Evolutionary conservation across 2,797 vertebrate genomes (phyloP), one percentile per base, ranked within the genome.

Genomic region (Bradypodion ventrale): DNA sequence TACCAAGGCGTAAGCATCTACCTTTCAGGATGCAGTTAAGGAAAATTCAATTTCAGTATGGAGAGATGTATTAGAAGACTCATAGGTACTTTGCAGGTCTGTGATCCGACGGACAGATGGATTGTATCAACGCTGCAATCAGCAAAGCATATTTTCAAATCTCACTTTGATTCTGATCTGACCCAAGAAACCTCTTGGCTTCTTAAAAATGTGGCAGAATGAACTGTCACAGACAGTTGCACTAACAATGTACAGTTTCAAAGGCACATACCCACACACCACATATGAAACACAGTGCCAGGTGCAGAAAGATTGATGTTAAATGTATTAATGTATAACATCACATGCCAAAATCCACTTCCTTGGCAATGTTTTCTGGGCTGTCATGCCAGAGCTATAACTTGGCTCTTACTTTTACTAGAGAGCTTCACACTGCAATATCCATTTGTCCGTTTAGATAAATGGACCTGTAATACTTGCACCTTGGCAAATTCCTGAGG

Each of bases 261-360:
- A 78, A 88, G 60, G 56, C 35, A 23, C 35, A 15, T 7, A n/a
- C 10, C 56, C 7, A 46, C 15, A 72, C 19, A 73, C 27, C n/a
- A n/a, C n/a, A n/a, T n/a, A n/a, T n/a, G n/a, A 80, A 49, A 65
- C 16, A 42, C 44, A 81, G 76, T 46, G 46, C 40, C 27, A 44
- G 42, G 69, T 82, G 84, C 66, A 70, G 15, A 46, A 89, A 82
- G 70, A 3, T 87, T 80, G 84, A 78, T 89, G 29, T 80, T 72
- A 70, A 80, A 10, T 16, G 62, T 42, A 66, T 78, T 89, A 89
- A 86, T 21, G 63, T 65, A 1, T 23, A 21, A 2, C 35, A 82
- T 82, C 0, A 27, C 60, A 62, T 79, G 87, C 84, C 68, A 90
- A 89, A 84, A 88, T 70, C 82, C 65, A 79, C 44, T 84, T 84